Base-by-base conservation (phyloP, 2,113 vertebrate species). In the Pteropus alecto region DNA sequence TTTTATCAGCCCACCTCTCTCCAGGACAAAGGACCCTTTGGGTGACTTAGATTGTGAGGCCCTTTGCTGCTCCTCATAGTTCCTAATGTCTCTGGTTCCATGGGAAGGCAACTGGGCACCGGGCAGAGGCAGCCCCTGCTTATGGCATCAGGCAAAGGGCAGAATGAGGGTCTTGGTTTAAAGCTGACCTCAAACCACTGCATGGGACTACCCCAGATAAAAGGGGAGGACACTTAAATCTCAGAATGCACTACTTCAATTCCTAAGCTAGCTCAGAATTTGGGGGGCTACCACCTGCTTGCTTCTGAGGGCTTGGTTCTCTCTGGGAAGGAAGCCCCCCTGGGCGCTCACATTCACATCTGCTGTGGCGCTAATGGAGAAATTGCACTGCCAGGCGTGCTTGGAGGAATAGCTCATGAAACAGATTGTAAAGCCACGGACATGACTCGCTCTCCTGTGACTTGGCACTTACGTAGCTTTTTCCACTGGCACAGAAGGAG, bases 401-500 rank as follows among this genome's bases (percentile, higher is more conserved):
- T 84, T 48, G 56, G 48, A 67, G 71, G 82, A 96, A 67, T n/a
- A 88, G 56, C 93, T 95, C 93, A 77, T 61, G 56, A 87, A 97
- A 93, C 86, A 90, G 93, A 73, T 28, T 94, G 94, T 87, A 94
- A 97, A 96, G 88, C 26, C 22, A 9, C 0, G 22, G 79, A 63
- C 82, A 10, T 21, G 89, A 46, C 41, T 48, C 4, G 54, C 85
- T 83, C 70, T 92, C 56, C 76, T 54, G 79, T 8, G 71, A 70
- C 28, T 61, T 93, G 91, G 76, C 85, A 65, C 68, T 89, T 89
- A 74, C 15, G 13, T 89, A 30, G 33, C 60, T 96, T 95, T 96
- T 96, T 97, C 95, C 97, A 93, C 54, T 65, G 87, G 74, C 81
- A 43, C 51, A 43, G 61, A 41, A 12, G 0, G 7, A 93, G 92